These are phyloP conservation scores for Procapra przewalskii DNA, from an alignment of 2,113 vertebrate genomes.

Conservation along the genomic window DNA sequence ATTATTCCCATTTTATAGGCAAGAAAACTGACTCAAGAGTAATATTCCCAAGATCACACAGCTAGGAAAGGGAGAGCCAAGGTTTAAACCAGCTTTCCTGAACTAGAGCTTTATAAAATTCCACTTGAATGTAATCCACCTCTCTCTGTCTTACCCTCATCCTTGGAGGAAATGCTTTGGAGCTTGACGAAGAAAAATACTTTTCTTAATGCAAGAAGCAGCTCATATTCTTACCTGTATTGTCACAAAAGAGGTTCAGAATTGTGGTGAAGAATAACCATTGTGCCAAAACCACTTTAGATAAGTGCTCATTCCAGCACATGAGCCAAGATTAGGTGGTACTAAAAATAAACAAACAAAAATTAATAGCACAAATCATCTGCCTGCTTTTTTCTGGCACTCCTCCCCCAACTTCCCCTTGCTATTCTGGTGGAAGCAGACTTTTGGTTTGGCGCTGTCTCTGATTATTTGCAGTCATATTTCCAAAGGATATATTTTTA, in stretches of 20 bases:
- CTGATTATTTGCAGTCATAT: conserved; percentile 36
- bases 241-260: neutral
- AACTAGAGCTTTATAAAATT: neutral
- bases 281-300: neutral
- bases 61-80: neutral
- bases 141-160: neutral
- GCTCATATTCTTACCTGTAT: neutral
- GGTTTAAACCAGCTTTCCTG: neutral
- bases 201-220: neutral
- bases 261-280: neutral
- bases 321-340: neutral
- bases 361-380: neutral
- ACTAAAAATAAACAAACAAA: neutral
- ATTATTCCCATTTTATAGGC: neutral
- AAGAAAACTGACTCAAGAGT: neutral
- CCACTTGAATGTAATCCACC: neutral
- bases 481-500: conserved; percentile 15
- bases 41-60: neutral
- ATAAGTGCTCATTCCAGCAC: neutral
- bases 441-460: neutral
- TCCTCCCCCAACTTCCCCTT: neutral
- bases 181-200: neutral
- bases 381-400: neutral
- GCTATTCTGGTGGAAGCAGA: neutral
- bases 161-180: neutral